Evolutionary conservation across 1,140 invertebrate species (phyloP).

Genomic region (Hyposmocoma kahamanoa): DNA sequence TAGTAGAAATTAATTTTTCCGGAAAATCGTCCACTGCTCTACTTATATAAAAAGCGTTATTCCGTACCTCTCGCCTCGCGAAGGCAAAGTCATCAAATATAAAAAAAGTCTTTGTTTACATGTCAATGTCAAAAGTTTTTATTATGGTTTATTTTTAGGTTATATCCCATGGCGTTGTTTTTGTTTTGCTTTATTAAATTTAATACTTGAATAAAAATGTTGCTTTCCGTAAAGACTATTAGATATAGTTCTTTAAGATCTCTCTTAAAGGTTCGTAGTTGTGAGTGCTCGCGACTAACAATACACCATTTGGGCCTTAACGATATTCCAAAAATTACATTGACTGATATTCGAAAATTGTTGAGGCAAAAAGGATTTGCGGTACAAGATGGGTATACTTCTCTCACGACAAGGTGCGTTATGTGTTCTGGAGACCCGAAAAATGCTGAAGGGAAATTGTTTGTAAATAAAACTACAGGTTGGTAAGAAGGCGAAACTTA

Average conservation of each 20-base stretch:
- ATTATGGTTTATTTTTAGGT: constrained; percentile 27
- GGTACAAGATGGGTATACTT: constrained; percentile 58
- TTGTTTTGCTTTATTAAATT: constrained; percentile 15
- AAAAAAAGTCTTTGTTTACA: constrained; percentile 1
- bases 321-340: constrained; percentile 52
- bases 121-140: neutral
- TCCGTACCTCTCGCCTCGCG: too few species aligned
- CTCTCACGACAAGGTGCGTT: constrained; percentile 48
- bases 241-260: constrained; percentile 13
- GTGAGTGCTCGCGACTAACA: constrained; percentile 21
- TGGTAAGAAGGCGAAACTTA: constrained; percentile 19
- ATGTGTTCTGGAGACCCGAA: constrained; percentile 44
- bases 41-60: too few species aligned
- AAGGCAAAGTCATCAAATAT: neutral
- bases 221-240: constrained; percentile 16
- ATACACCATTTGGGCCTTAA: constrained; percentile 52
- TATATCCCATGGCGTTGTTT: constrained; percentile 23
- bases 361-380: constrained; percentile 57
- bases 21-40: too few species aligned
- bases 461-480: constrained; percentile 63
- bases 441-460: constrained; percentile 43
- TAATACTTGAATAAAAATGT: constrained; percentile 22
- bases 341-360: constrained; percentile 50
- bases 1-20: too few species aligned
- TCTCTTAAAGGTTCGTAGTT: constrained; percentile 12